Evolutionary conservation across 1,140 invertebrate species (phyloP).

Genomic region (Eufriesea mexicana): DNA sequence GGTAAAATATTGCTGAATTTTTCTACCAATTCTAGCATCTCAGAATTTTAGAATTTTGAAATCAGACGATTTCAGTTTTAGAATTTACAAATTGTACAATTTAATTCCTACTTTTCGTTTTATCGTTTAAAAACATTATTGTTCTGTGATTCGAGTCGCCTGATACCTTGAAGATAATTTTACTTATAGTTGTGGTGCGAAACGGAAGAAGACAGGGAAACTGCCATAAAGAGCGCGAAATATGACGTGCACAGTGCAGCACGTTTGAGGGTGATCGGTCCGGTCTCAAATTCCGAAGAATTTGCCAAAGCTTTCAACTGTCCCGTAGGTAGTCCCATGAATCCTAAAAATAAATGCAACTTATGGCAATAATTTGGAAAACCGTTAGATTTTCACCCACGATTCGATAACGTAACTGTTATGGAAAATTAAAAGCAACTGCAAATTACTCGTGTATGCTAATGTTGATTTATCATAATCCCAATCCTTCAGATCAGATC

Average conservation of each 20-base stretch:
- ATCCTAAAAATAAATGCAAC: conserved; percentile 57
- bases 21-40: too few relatives aligned
- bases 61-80: too few relatives aligned
- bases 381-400: background rate
- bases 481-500: too few relatives aligned
- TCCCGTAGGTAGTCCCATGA: conserved; percentile 52
- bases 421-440: background rate
- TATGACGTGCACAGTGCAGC: conserved; percentile 41
- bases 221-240: rapidly evolving
- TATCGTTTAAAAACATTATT: too few relatives aligned
- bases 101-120: too few relatives aligned
- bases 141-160: too few relatives aligned
- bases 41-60: too few relatives aligned
- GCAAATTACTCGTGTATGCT: background rate
- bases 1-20: too few relatives aligned
- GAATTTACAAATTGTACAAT: too few relatives aligned
- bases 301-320: conserved; percentile 53
- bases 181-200: conserved; percentile 53
- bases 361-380: conserved; percentile 38
- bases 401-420: background rate
- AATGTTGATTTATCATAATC: too few relatives aligned
- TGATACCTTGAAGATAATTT: background rate
- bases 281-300: conserved; percentile 43
- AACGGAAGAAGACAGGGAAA: background rate
- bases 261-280: conserved; percentile 51